Evolutionary conservation across 2,888 invertebrate species (phyloP), one percentile per base, ranked within the genome.

Genomic region (Quadroppia sp.): DNA sequence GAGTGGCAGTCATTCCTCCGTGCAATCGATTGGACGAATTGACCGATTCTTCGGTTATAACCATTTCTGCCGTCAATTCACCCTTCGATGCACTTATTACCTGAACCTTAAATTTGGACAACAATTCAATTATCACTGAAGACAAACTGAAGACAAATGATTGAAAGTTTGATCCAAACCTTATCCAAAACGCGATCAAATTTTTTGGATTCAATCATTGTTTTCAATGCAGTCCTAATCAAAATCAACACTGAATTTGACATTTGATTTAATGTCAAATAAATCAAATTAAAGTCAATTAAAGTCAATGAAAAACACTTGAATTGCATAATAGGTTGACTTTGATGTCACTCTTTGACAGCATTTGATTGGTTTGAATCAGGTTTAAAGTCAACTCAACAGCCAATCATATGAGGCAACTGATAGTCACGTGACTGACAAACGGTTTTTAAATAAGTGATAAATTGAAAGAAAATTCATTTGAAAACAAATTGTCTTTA

Each of bases 1-100:
- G 81, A 0, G 91, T 90, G 2, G 91, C 89, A 3, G 90, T 90
- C 79, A 91, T 88, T 7, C 93, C 95, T 1, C 94, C 94, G 81
- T 95, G 95, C 4, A 95, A 82, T 0, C 88, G 87, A 0, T 91
- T 92, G 42, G 85, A 81, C 17, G 85, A 82, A 82, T 95, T 95
- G 1, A 89, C 83, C 76, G 92, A 90, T 77, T 90, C 89, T 3
- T 88, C 84, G 0, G 84, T 86, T 0, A 94, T 88, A 78, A 86
- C 87, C 80, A 94, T 87, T 82, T 92, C 89, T 9, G 74, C 74
- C 2, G 25, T 50, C 2, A 74, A 25, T 9, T 59, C 4, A 15
- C 74, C 74, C n/a, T 74, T 71, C 2, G 40, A 25, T n/a, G 70
- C 53, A 23, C 69, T 56, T 1, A 25, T 56, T 53, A 74, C 71